These are phyloP conservation scores for Stegodyphus mimosarum DNA, from an alignment of 1,140 invertebrate species.

Conservation along the genomic window DNA sequence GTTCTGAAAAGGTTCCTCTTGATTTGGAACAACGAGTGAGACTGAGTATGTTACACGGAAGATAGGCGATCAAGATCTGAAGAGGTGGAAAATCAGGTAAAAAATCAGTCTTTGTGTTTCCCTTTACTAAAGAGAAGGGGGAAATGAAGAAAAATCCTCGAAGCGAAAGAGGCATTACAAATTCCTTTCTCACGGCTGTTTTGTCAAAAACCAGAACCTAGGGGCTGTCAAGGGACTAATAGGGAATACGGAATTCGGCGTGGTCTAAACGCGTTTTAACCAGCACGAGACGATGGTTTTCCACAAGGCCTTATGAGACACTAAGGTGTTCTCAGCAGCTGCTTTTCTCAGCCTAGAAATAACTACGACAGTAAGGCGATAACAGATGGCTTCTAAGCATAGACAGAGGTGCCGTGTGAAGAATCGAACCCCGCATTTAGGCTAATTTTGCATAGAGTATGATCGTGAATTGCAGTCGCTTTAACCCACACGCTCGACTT, in stretches of 20 bases:
- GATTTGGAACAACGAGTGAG: background rate
- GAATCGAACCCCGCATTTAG: constrained; percentile 46
- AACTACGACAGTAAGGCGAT: background rate
- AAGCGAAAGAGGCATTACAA: constrained; percentile 54
- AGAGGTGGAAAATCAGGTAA: background rate
- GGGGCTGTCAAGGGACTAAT: constrained; percentile 28
- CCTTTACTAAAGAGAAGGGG: constrained; percentile 13
- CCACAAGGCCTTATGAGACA: constrained; percentile 10
- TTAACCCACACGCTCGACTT: constrained; percentile 45
- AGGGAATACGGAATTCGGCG: constrained; percentile 46
- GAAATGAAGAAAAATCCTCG: constrained; percentile 35
- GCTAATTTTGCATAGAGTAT: constrained; percentile 55
- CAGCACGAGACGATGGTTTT: constrained; percentile 38
- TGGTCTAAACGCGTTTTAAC: constrained; percentile 44
- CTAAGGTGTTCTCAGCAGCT: constrained; percentile 21
- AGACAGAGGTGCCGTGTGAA: constrained; percentile 47
- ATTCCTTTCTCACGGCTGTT: constrained; percentile 58
- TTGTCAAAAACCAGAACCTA: background rate
- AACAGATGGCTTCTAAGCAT: constrained; percentile 55
- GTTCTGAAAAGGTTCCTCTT: background rate
- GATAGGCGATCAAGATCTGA: background rate
- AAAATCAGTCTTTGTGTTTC: background rate
- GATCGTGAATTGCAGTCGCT: constrained; percentile 50
- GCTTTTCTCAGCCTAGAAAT: constrained; percentile 50
- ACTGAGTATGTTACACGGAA: background rate